Conservation (phyloP, 2,113 vertebrate species). For the Machaerirhynchus nigripectus region DNA sequence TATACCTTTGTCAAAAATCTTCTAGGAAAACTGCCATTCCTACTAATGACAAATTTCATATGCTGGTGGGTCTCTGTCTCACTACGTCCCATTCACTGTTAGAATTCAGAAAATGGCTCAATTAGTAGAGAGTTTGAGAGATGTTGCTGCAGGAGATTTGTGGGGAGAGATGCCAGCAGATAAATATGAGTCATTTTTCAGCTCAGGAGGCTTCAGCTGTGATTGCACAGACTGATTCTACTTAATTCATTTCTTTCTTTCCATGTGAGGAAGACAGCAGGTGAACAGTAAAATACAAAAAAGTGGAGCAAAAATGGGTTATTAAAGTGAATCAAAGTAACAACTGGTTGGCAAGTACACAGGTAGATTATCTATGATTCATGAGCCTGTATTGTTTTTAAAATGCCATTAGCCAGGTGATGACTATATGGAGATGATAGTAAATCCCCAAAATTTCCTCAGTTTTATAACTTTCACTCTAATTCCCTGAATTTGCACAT, state of each 20-base stretch:
- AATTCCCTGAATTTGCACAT: neutral
- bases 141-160: constrained; percentile 16
- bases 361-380: constrained; percentile 56
- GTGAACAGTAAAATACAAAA: constrained; percentile 41
- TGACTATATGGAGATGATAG: neutral
- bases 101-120: constrained; percentile 47
- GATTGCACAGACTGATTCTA: constrained; percentile 26
- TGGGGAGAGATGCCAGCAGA: constrained; percentile 25
- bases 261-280: constrained; percentile 11
- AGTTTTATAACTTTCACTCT: neutral
- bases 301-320: constrained; percentile 17
- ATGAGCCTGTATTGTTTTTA: neutral
- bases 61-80: neutral
- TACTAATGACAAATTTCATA: neutral
- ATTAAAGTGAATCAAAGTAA: constrained; percentile 54
- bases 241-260: constrained; percentile 42
- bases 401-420: neutral
- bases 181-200: constrained; percentile 32
- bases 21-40: neutral
- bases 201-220: constrained; percentile 18
- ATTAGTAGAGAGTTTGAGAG: constrained; percentile 8
- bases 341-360: constrained; percentile 32
- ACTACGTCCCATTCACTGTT: neutral
- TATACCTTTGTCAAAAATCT: neutral
- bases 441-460: constrained; percentile 7